These are phyloP conservation scores for Pharmacophagus antenor DNA, from an alignment of 2,888 invertebrate species.

Conservation along the genomic window DNA sequence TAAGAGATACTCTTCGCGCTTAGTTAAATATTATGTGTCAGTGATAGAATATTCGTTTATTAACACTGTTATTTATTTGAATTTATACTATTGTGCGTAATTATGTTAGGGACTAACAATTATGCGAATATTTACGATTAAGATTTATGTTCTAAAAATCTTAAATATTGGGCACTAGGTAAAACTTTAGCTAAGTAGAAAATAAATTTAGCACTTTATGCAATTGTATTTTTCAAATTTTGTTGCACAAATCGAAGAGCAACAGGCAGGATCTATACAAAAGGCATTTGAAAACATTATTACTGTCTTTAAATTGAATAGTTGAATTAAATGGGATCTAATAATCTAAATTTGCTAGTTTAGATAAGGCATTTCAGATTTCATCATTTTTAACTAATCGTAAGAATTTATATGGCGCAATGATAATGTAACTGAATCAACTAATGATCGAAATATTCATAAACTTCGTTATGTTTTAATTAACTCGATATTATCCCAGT, in stretches of 20 bases:
- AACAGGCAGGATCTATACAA: no score
- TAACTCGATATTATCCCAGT: slow-evolving; percentile 29
- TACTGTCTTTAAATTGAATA: no score
- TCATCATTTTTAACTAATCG: neutral
- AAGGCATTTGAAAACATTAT: no score
- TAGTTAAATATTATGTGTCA: slow-evolving; percentile 22
- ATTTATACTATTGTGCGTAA: neutral
- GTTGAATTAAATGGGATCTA: no score
- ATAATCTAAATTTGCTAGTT: neutral
- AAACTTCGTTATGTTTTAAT: slow-evolving; percentile 30
- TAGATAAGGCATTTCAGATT: neutral
- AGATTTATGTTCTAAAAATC: no score
- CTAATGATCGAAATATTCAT: slow-evolving; percentile 27
- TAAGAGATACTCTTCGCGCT: neutral
- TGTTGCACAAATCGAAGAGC: no score
- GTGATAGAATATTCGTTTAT: slow-evolving; percentile 10
- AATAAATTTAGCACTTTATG: no score
- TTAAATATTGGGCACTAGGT: no score
- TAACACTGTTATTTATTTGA: neutral
- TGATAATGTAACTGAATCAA: slow-evolving; percentile 27
- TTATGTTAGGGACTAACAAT: neutral
- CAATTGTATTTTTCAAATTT: no score
- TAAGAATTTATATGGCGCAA: slow-evolving; percentile 5
- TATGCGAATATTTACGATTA: no score
- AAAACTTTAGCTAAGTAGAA: no score